Conservation (phyloP, 2,113 vertebrate genomes). For the Rallus limicola region DNA sequence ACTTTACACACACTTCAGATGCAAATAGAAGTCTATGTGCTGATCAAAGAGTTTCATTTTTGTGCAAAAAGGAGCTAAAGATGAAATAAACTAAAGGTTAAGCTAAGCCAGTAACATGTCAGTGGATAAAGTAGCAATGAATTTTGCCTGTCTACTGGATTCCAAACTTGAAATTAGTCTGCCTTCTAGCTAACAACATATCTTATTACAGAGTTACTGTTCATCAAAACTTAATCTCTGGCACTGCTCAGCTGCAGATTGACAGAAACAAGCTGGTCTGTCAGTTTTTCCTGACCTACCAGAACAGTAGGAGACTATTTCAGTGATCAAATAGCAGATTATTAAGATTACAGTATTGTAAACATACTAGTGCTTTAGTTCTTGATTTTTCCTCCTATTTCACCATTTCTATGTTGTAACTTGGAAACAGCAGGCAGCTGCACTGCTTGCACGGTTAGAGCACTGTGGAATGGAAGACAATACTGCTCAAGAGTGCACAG, state of each 20-base stretch:
- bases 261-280: neutral
- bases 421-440: fast-evolving
- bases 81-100: neutral
- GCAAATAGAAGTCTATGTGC: neutral
- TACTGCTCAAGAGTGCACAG: neutral
- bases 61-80: neutral
- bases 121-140: neutral
- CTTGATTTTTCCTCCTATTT: neutral
- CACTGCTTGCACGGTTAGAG: neutral
- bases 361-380: neutral
- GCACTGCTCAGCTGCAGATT: neutral
- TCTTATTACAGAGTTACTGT: neutral
- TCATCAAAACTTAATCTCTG: neutral
- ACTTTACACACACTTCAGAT: neutral
- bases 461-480: neutral
- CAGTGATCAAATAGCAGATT: neutral
- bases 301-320: neutral
- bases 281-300: neutral
- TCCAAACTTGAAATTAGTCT: neutral
- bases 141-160: constrained; percentile 9
- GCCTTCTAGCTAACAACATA: neutral
- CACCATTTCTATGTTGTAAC: neutral
- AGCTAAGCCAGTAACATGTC: neutral
- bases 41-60: neutral
- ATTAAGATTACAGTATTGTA: neutral